These are phyloP conservation scores for Eucidaris tribuloides DNA, from an alignment of 35 echinoderm and acorn worm species.

Conservation along the genomic window DNA sequence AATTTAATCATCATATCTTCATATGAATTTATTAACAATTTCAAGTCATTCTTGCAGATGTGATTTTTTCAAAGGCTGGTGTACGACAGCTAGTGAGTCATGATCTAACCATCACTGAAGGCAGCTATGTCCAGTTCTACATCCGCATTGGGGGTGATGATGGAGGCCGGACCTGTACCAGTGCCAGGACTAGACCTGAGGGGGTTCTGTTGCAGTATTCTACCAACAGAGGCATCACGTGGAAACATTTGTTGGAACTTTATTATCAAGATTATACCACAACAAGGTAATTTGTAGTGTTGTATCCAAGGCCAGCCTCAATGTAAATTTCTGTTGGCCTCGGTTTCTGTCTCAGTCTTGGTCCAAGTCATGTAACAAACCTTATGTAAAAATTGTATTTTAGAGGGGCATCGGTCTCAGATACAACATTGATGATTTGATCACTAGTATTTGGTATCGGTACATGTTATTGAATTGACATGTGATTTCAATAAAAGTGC, in stretches of 20 bases:
- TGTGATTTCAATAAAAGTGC: too few relatives aligned
- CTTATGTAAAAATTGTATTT: too few relatives aligned
- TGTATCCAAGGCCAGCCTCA: background rate
- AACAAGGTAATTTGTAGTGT: slow-evolving; percentile 46
- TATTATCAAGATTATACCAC: slow-evolving; percentile 76
- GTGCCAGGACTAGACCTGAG: slow-evolving; percentile 40
- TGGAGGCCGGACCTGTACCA: slow-evolving; percentile 10
- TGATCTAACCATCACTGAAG: slow-evolving; percentile 70
- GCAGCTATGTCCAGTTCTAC: slow-evolving; percentile 81
- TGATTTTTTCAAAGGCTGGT: slow-evolving; percentile 60
- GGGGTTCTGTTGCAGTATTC: slow-evolving; percentile 88
- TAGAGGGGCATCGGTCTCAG: too few relatives aligned
- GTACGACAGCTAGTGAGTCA: slow-evolving; percentile 78
- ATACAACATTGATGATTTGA: too few relatives aligned
- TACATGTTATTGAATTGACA: too few relatives aligned
- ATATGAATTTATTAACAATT: too few relatives aligned
- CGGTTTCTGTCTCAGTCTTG: too few relatives aligned
- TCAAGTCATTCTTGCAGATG: too few relatives aligned
- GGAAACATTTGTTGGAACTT: slow-evolving; percentile 69
- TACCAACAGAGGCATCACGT: slow-evolving; percentile 80
- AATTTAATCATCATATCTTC: too few relatives aligned
- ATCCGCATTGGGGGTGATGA: slow-evolving; percentile 73
- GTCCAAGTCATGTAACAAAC: too few relatives aligned
- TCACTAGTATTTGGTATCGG: too few relatives aligned
- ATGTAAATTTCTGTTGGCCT: too few relatives aligned